Percentiles rank a stretch among this genome's conserved stretches.
Evolutionary conservation across 1,140 invertebrate genomes (phyloP).

Genomic region (Capitella teleta): DNA sequence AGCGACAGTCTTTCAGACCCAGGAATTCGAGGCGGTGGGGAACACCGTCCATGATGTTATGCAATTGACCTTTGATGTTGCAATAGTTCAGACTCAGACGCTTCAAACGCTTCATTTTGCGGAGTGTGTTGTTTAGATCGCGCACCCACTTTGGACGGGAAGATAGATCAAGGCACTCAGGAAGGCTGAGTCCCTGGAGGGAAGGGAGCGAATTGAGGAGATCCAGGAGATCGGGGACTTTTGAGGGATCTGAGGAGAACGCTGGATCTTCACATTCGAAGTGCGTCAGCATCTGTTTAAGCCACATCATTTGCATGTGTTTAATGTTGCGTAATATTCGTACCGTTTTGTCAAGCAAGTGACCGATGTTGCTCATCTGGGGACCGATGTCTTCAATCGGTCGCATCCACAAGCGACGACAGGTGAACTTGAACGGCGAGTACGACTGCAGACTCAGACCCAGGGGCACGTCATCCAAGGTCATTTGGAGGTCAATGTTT

Average conservation of each 20-base stretch:
- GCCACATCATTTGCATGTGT: not conserved
- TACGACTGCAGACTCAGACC: conserved; percentile 24
- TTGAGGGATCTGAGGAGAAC: conserved; percentile 17
- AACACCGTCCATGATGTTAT: conserved; percentile 15
- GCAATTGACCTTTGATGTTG: conserved; percentile 19
- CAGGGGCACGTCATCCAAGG: conserved; percentile 32
- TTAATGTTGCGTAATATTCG: not conserved
- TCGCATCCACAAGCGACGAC: conserved; percentile 24
- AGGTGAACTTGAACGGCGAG: conserved; percentile 27
- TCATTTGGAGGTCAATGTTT: conserved; percentile 26
- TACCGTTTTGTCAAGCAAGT: conserved; percentile 11
- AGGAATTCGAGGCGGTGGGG: conserved; percentile 17
- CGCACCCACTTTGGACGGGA: conserved; percentile 4
- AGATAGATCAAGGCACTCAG: conserved; percentile 22
- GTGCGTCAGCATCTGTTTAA: conserved; percentile 24
- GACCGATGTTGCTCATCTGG: not conserved
- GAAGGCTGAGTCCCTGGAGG: conserved; percentile 23
- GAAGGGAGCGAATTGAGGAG: conserved; percentile 18
- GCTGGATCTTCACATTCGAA: conserved; percentile 22
- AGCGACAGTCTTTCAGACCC: conserved; percentile 26
- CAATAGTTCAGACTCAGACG: conserved; percentile 26
- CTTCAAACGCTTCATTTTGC: conserved; percentile 15
- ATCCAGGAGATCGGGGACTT: conserved; percentile 18
- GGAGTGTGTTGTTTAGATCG: conserved; percentile 16
- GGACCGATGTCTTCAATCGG: conserved; percentile 21